Percentiles rank a stretch among this genome's conserved stretches.
Evolutionary conservation across 2,888 invertebrate species (phyloP).

Genomic region (Drosophila lacicola): DNA sequence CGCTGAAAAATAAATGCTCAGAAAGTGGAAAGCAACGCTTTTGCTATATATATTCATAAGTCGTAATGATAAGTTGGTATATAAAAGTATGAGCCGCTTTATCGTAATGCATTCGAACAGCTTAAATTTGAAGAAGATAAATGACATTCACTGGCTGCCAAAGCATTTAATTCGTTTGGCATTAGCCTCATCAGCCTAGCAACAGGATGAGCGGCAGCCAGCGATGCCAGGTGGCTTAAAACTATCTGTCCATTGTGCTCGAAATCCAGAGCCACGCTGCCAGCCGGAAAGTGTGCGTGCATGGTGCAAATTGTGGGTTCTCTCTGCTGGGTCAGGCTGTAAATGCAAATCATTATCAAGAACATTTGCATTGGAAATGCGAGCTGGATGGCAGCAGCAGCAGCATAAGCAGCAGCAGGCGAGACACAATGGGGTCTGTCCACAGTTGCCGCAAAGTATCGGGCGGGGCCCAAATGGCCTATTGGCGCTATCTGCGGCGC

Average conservation of each 20-base stretch:
- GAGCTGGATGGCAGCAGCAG: slow-evolving; percentile 2
- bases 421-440: slow-evolving; percentile 10
- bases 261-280: not conserved
- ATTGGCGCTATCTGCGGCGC: slow-evolving; percentile 48
- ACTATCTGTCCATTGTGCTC: slow-evolving; percentile 23
- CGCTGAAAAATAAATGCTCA: not conserved
- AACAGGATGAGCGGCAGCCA: slow-evolving; percentile 15
- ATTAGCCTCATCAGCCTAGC: slow-evolving; percentile 51
- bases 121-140: slow-evolving; percentile 72
- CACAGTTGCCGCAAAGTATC: slow-evolving; percentile 39
- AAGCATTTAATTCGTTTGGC: slow-evolving; percentile 64
- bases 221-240: slow-evolving; percentile 30
- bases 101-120: slow-evolving; percentile 46
- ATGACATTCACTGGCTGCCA: slow-evolving; percentile 53
- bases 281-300: slow-evolving; percentile 13
- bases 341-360: slow-evolving; percentile 77
- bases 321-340: slow-evolving; percentile 30
- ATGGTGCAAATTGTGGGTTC: slow-evolving; percentile 27
- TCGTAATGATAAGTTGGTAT: slow-evolving; percentile 7
- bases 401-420: slow-evolving; percentile 4
- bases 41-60: not conserved
- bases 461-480: slow-evolving; percentile 37
- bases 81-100: slow-evolving; percentile 25
- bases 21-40: not conserved
- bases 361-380: slow-evolving; percentile 62